A percentile compares a stretch with the other conserved stretches of the same genome.
phyloP scores from a whole-genome alignment of 2,113 vertebrate species.

The Choloepus hoffmanni region DNA sequence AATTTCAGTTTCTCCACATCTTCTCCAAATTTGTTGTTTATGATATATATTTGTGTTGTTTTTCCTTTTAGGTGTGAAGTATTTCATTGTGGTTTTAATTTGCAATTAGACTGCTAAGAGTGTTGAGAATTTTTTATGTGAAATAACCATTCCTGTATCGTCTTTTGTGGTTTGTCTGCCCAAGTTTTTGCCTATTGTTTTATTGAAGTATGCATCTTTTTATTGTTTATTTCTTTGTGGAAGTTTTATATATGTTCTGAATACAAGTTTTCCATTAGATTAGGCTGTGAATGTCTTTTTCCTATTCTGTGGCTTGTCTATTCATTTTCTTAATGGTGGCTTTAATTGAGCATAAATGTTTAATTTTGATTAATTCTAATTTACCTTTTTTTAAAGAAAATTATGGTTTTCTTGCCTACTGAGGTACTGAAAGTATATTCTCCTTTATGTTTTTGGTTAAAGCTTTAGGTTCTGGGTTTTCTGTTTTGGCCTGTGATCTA shows the following conservation, averaged over 20 bases:
- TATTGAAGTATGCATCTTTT: background rate
- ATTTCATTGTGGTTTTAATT: background rate
- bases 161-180: background rate
- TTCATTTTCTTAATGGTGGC: background rate
- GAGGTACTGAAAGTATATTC: background rate
- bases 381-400: background rate
- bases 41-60: background rate
- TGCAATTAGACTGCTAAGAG: background rate
- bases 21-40: background rate
- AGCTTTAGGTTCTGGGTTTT: slow-evolving; percentile 25
- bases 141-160: background rate
- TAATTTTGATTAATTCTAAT: background rate
- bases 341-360: background rate
- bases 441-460: background rate
- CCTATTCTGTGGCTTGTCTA: background rate
- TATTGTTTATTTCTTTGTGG: background rate
- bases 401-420: background rate
- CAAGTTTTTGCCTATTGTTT: background rate
- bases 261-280: background rate
- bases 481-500: background rate
- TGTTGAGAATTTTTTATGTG: background rate
- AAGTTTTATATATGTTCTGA: background rate
- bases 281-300: background rate
- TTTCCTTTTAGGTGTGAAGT: background rate
- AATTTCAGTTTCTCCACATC: background rate